phyloP scores from a whole-genome alignment of 2,797 vertebrate genomes.

The Pyrocephalus nanus region DNA sequence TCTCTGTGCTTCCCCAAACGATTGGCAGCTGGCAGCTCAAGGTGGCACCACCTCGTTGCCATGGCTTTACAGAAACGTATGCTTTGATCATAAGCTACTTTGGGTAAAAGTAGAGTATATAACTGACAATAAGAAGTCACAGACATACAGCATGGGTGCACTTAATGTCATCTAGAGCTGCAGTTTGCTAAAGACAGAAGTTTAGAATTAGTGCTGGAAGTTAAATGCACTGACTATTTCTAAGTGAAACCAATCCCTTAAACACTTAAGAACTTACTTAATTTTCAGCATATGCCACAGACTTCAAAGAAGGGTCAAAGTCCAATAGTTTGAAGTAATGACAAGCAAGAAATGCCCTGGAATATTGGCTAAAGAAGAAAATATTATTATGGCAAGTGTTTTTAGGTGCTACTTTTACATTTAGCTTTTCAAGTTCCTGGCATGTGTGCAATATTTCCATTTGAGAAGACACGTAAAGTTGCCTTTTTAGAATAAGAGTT shows the following conservation, averaged over 20 bases:
- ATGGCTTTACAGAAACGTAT: not conserved
- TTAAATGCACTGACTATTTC: conserved; percentile 40
- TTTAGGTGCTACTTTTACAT: not conserved
- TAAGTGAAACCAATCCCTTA: conserved; percentile 64
- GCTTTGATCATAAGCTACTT: not conserved
- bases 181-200: conserved; percentile 34
- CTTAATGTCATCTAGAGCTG: not conserved
- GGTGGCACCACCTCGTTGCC: not conserved
- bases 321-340: conserved; percentile 48
- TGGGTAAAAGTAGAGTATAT: not conserved
- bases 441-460: not conserved
- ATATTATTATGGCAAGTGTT: not conserved
- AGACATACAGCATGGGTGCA: not conserved
- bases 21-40: not conserved
- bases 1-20: not conserved
- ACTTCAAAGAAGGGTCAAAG: conserved; percentile 61
- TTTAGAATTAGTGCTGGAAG: conserved; percentile 46
- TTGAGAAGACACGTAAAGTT: not conserved
- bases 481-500: not conserved
- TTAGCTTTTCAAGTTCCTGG: not conserved
- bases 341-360: conserved; percentile 20
- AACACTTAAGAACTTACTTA: conserved; percentile 44
- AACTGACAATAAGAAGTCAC: not conserved
- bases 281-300: conserved; percentile 65
- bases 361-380: conserved; percentile 19